Percentiles rank a stretch among this genome's conserved stretches.
Evolutionary conservation across 2,113 vertebrate genomes (phyloP).

Genomic region (Calidris pugnax): DNA sequence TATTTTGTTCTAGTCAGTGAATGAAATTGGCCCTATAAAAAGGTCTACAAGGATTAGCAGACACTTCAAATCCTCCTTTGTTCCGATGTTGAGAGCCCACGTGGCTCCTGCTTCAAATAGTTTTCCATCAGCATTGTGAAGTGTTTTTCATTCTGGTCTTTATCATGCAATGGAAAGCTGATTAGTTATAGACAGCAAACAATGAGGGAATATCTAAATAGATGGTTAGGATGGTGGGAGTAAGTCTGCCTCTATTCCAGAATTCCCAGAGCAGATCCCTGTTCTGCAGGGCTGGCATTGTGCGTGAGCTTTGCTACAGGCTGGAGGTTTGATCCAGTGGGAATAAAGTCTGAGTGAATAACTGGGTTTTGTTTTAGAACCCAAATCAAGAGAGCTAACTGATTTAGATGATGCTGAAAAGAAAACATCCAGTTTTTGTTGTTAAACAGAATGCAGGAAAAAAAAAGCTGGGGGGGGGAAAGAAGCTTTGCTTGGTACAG

Average conservation of each 20-base stretch:
- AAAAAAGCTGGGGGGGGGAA: not conserved
- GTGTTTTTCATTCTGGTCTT: not conserved
- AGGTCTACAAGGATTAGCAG: not conserved
- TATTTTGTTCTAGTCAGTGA: not conserved
- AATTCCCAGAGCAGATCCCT: not conserved
- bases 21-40: not conserved
- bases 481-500: not conserved
- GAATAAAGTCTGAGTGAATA: not conserved
- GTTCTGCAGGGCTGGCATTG: not conserved
- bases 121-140: not conserved
- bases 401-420: not conserved
- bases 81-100: not conserved
- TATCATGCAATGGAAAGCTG: not conserved
- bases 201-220: not conserved
- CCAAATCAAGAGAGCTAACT: not conserved
- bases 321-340: not conserved
- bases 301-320: not conserved
- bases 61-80: not conserved
- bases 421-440: not conserved
- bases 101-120: not conserved
- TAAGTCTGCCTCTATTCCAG: not conserved
- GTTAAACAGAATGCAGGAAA: not conserved
- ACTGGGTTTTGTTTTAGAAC: not conserved
- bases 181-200: not conserved
- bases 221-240: not conserved